Conservation (phyloP, 2,888 invertebrate species). For the Oxyscelio sp. region DNA sequence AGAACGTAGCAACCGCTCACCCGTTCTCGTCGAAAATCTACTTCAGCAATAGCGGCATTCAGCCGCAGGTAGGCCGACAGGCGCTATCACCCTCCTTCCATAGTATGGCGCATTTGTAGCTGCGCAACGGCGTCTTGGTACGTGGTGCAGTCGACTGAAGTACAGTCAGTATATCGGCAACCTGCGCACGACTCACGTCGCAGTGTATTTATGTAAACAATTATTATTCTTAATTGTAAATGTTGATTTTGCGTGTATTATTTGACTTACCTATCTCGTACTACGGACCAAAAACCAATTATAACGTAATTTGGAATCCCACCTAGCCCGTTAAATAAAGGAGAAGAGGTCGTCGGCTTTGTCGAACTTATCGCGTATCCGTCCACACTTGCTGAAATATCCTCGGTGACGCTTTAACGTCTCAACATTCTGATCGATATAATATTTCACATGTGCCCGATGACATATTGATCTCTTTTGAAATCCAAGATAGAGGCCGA, state of each 20-base stretch:
- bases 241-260: slow-evolving; percentile 79
- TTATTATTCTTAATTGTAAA: slow-evolving; percentile 85
- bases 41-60: slow-evolving; percentile 59
- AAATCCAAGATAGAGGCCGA: slow-evolving; percentile 25
- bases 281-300: slow-evolving; percentile 26
- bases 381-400: slow-evolving; percentile 36
- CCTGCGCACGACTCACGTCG: slow-evolving; percentile 88
- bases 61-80: slow-evolving; percentile 59
- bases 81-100: slow-evolving; percentile 74
- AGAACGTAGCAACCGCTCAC: slow-evolving; percentile 52
- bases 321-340: slow-evolving; percentile 51
- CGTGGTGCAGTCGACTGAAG: slow-evolving; percentile 73
- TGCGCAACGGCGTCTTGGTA: slow-evolving; percentile 74
- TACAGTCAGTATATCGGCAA: slow-evolving; percentile 88
- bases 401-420: slow-evolving; percentile 26
- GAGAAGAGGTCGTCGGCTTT: slow-evolving; percentile 36
- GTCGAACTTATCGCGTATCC: slow-evolving; percentile 54
- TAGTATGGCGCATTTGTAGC: slow-evolving; percentile 73
- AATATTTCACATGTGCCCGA: slow-evolving; percentile 22
- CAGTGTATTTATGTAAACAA: slow-evolving; percentile 86
- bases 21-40: slow-evolving; percentile 39
- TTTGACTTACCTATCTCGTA: slow-evolving; percentile 53
- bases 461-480: slow-evolving; percentile 26
- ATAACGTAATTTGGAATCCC: neutral
- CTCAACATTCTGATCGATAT: slow-evolving; percentile 12